phyloP scores from a whole-genome alignment of 2,797 vertebrate species.

The Netta rufina region DNA sequence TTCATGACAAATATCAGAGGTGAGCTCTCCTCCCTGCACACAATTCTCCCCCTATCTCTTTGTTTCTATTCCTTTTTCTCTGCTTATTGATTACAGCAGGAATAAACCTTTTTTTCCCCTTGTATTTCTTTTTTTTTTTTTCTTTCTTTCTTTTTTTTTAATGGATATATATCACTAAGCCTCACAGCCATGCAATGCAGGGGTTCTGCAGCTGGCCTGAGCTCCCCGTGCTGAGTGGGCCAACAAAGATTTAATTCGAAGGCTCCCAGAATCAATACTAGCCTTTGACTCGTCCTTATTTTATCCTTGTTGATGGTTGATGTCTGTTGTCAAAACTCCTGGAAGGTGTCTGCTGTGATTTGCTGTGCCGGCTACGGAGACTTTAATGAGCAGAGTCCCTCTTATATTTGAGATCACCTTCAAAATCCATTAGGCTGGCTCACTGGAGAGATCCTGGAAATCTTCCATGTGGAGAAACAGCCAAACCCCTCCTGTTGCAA shows the following conservation, averaged over 20 bases:
- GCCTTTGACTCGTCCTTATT: constrained; percentile 68
- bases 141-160: background rate
- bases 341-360: constrained; percentile 58
- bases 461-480: constrained; percentile 15
- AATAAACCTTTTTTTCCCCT: background rate
- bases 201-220: constrained; percentile 11
- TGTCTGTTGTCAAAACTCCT: constrained; percentile 68
- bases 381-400: constrained; percentile 56
- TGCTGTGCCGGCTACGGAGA: constrained; percentile 32
- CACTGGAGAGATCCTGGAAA: constrained; percentile 47
- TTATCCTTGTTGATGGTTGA: constrained; percentile 71
- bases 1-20: background rate
- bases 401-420: constrained; percentile 58
- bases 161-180: constrained; percentile 23
- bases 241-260: constrained; percentile 61
- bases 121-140: background rate
- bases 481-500: background rate
- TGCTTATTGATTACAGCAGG: constrained; percentile 42
- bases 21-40: background rate
- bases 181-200: background rate
- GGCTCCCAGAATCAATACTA: constrained; percentile 59
- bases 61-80: constrained; percentile 20
- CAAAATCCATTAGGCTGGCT: constrained; percentile 59
- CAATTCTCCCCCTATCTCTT: background rate
- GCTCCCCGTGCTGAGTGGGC: constrained; percentile 33